phyloP scores from a whole-genome alignment of 1,140 invertebrate genomes.

The Hormaphis cornu region DNA sequence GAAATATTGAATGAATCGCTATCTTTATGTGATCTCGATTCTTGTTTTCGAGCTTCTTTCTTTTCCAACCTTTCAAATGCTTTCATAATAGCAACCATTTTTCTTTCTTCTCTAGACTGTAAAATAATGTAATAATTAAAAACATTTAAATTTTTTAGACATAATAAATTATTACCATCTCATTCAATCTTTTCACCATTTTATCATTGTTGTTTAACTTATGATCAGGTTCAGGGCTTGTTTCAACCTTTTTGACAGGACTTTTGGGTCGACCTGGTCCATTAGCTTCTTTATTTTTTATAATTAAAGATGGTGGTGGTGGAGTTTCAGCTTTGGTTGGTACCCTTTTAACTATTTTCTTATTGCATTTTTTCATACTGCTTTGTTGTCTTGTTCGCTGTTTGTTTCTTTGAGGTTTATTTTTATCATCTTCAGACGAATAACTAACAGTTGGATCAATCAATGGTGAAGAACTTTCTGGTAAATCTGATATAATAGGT shows the following conservation, averaged over 20 bases:
- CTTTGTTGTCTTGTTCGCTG: constrained; percentile 21
- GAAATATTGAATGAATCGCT: constrained; percentile 8
- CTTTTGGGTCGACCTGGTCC: not conserved
- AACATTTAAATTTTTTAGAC: not conserved
- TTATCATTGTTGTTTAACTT: constrained; percentile 22
- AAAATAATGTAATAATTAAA: constrained; percentile 2
- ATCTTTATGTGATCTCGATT: constrained; percentile 41
- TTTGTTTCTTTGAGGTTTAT: constrained; percentile 14
- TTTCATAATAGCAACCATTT: constrained; percentile 90
- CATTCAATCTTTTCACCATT: constrained; percentile 8
- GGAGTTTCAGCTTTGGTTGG: not conserved
- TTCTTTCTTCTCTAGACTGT: constrained; percentile 85
- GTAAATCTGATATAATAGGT: not conserved
- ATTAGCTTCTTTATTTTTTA: constrained; percentile 9
- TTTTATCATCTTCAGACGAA: constrained; percentile 14
- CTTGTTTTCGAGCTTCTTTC: constrained; percentile 65
- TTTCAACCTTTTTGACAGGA: constrained; percentile 8
- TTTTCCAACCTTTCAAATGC: constrained; percentile 79
- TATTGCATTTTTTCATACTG: not conserved
- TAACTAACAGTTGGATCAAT: constrained; percentile 8
- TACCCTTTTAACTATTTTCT: constrained; percentile 1
- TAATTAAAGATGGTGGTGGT: not conserved
- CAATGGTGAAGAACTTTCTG: constrained; percentile 13
- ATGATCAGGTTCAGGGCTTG: not conserved
- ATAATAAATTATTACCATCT: constrained; percentile 13